Base-by-base conservation (phyloP, 2,113 vertebrate genomes). In the Hippolais icterina region DNA sequence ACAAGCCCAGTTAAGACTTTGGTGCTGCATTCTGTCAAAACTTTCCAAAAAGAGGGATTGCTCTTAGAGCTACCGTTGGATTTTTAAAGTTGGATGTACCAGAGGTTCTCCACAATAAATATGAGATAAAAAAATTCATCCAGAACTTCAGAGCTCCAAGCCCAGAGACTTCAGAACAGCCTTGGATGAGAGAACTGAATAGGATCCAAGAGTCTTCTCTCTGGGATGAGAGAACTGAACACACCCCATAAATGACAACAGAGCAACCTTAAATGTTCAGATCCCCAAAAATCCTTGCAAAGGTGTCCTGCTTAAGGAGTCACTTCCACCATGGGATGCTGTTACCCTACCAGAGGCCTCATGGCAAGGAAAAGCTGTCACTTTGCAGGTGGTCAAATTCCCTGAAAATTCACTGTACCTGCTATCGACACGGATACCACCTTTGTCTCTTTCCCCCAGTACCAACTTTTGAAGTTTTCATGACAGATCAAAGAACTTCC, bases 271-370 rank as follows among this genome's bases (percentile, higher is more conserved):
- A 14, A 8, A 37, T 2, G 9, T 39, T 44, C 46, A 11, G 10
- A 41, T 42, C 71, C 57, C 56, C 70, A 5, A 2, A 78, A 54
- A 66, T 16, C 53, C 47, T 10, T 31, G 8, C 13, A 4, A 27
- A 64, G 19, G 28, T 35, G 46, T 15, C 54, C 59, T 7, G 15
- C 60, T 46, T 25, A 9, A 33, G 52, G 35, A 75, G 35, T 16
- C 1, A 0, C 27, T 69, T n/a, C 64, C 14, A 61, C 35, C 18
- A 52, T 0, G 2, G 35, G 15, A 68, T 15, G 9, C 0, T 19
- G 29, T 12, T 7, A 35, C 14, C 66, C 44, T 52, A 5, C 17
- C 33, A 64, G 19, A 22, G 31, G 9, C 22, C 28, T 35, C 15
- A 7, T 1, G 20, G 37, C 27, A 57, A 54, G 52, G 56, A 63